Evolutionary conservation across 2,113 vertebrate genomes (phyloP).

Genomic region (Casuarius casuarius): DNA sequence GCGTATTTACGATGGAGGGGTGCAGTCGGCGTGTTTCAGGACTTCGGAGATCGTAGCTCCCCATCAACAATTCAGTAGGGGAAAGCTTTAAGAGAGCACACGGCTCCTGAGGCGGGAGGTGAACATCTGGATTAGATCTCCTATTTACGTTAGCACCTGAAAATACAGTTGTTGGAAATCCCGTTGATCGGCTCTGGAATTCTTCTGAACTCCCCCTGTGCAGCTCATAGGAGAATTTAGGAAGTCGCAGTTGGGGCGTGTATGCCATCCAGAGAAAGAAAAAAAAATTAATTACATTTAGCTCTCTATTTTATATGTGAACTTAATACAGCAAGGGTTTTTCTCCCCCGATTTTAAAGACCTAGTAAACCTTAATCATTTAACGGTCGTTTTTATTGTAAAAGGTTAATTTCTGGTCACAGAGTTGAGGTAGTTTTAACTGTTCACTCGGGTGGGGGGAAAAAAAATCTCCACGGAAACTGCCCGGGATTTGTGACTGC

Average conservation of each 20-base stretch:
- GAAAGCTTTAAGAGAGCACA: background rate
- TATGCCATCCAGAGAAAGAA: background rate
- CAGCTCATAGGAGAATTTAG: background rate
- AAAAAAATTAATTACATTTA: background rate
- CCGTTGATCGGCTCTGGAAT: background rate
- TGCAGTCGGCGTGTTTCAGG: background rate
- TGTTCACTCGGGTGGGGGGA: background rate
- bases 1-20: background rate
- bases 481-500: background rate
- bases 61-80: background rate
- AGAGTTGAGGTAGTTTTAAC: background rate
- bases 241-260: background rate
- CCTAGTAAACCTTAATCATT: background rate
- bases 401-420: constrained; percentile 15
- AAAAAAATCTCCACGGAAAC: background rate
- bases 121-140: background rate
- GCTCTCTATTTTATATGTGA: background rate
- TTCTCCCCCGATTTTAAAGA: background rate
- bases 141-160: background rate
- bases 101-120: background rate
- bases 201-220: background rate
- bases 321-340: background rate
- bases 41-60: background rate
- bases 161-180: background rate
- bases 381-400: background rate